A percentile compares a stretch with the other conserved stretches of the same genome.
phyloP scores from a whole-genome alignment of 2,888 invertebrate species.

The Tridacna crocea region DNA sequence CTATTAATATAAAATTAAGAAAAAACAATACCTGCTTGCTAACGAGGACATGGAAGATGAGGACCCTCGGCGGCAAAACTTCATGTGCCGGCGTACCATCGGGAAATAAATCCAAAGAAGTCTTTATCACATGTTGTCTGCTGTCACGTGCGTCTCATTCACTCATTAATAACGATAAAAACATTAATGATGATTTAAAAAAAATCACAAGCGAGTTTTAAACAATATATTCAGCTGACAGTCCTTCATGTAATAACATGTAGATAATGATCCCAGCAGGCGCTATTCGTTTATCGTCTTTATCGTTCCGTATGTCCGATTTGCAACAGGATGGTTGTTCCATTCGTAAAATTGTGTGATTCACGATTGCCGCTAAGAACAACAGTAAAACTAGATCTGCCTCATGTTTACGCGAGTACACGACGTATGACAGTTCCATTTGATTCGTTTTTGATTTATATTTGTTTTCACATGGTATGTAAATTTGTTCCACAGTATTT shows the following conservation, averaged over 20 bases:
- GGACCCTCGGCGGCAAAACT: constrained; percentile 63
- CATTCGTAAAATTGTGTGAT: not conserved
- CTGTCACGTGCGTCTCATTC: not conserved
- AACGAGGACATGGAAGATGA: constrained; percentile 64
- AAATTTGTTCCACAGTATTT: not conserved
- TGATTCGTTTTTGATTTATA: not conserved
- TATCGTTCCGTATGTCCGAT: too few species aligned
- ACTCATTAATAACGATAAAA: not conserved
- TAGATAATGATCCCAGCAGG: too few species aligned
- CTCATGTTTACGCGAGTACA: not conserved
- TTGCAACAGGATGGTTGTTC: not conserved
- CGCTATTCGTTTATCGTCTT: too few species aligned
- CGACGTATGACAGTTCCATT: not conserved
- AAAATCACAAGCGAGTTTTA: not conserved
- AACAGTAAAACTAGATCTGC: not conserved
- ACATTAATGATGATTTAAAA: not conserved
- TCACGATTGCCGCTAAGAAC: not conserved
- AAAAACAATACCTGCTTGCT: constrained; percentile 52
- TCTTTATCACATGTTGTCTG: not conserved
- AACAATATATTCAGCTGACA: too few species aligned
- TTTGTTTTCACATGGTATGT: not conserved
- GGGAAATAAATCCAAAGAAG: not conserved
- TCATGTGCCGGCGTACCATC: constrained; percentile 62
- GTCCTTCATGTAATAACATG: too few species aligned
- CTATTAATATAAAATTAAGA: not conserved